Evolutionary conservation across 2,888 invertebrate genomes (phyloP), one percentile per base, ranked within the genome.

Genomic region (Andrena fulva): DNA sequence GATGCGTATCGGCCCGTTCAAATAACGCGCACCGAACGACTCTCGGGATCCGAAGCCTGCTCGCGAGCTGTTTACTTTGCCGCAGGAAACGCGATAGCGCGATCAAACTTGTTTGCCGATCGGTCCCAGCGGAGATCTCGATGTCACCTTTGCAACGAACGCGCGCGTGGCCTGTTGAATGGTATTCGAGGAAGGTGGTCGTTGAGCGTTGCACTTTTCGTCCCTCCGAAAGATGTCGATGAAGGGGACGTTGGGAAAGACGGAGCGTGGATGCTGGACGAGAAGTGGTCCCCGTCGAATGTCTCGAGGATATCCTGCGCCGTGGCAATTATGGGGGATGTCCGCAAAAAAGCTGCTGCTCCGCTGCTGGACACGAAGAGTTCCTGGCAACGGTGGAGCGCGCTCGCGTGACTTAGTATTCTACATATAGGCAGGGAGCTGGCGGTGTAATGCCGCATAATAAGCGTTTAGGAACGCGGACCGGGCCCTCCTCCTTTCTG

Each of bases 361-460:
- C 73, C 77, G 89, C 88, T 88, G 64, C 85, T 89, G 86, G 87
- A 80, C 87, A 83, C 85, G 85, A 79, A 84, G 12, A 20, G 86
- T 87, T 88, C 85, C 85, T 80, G 74, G 82, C 84, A 82, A 85
- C 86, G 88, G 81, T 80, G 86, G 88, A 89, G 10, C 27, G 4
- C 88, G 90, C 82, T 92, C 89, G 91, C 92, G 92, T 92, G 92
- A 92, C 92, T 90, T 81, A 87, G 87, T 90, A 90, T 91, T 91
- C 90, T 88, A 87, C 83, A 83, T 84, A 66, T 71, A 79, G 48
- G 24, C 62, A 87, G 86, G 52, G 52, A 52, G 87, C 84, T 87
- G 85, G 87, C 78, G 78, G 89, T 42, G 63, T 91, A 90, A 91
- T 90, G 89, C 90, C 89, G 87, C 89, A 87, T 92, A 92, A 92